These are phyloP conservation scores for Scaptomyza graminum DNA, from an alignment of 1,140 invertebrate species.

Conservation along the genomic window DNA sequence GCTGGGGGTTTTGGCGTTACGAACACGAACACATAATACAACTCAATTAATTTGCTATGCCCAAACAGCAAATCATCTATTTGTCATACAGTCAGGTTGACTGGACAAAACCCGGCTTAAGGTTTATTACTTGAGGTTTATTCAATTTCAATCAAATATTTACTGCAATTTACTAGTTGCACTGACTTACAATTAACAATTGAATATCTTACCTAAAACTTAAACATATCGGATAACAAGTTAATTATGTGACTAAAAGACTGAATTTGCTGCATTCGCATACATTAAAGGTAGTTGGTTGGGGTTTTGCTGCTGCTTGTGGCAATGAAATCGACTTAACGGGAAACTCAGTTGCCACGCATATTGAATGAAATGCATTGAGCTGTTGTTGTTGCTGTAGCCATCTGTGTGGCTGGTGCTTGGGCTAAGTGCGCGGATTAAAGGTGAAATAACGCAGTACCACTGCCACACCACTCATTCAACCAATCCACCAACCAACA, in stretches of 20 bases:
- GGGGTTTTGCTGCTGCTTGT: constrained; percentile 27
- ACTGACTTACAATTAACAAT: constrained; percentile 6
- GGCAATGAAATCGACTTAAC: constrained; percentile 54
- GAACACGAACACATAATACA: constrained; percentile 52
- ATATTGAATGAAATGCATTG: constrained; percentile 71
- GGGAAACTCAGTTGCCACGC: constrained; percentile 29
- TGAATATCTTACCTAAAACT: no score
- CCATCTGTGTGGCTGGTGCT: constrained; percentile 29
- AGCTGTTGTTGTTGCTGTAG: constrained; percentile 36
- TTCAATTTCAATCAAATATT: constrained; percentile 27
- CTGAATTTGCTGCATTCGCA: constrained; percentile 3
- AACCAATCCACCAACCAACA: constrained; percentile 9
- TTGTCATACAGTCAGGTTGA: background rate
- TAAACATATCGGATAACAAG: constrained; percentile 3
- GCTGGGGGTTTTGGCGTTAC: constrained; percentile 56
- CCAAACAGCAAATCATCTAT: constrained; percentile 30
- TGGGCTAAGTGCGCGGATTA: constrained; percentile 75
- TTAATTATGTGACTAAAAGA: constrained; percentile 7
- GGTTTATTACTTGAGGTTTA: constrained; percentile 30
- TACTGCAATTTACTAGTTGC: constrained; percentile 9
- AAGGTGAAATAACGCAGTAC: constrained; percentile 74
- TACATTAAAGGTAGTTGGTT: background rate
- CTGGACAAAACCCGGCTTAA: constrained; percentile 3
- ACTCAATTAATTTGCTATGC: constrained; percentile 73
- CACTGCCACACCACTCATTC: background rate